Evolutionary conservation across 2,113 vertebrate genomes (phyloP).

Genomic region (Stigmatopora argus): DNA sequence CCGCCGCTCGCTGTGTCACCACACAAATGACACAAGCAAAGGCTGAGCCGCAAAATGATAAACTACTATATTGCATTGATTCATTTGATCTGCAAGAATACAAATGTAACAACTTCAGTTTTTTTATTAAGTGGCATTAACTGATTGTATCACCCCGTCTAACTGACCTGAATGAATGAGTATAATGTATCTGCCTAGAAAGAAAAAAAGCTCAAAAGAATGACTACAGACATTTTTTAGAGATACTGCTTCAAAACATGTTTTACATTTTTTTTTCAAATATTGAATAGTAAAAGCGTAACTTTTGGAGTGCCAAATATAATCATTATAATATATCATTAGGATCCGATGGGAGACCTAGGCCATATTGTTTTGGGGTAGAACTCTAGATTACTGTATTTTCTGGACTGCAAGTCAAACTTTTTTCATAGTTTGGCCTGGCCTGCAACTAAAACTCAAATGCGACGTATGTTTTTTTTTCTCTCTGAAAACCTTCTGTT

Average conservation of each 20-base stretch:
- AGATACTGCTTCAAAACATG: too few species aligned
- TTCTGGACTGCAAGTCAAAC: too few species aligned
- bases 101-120: neutral
- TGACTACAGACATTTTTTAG: too few species aligned
- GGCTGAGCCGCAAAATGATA: constrained; percentile 9
- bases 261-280: too few species aligned
- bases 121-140: neutral
- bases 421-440: too few species aligned
- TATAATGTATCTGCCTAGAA: neutral
- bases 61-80: neutral
- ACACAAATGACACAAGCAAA: neutral
- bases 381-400: neutral
- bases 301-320: neutral
- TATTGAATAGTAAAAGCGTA: too few species aligned
- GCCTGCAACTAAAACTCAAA: too few species aligned
- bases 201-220: neutral
- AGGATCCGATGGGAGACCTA: neutral
- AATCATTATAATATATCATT: neutral
- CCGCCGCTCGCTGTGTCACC: constrained; percentile 5
- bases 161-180: too few species aligned
- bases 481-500: too few species aligned
- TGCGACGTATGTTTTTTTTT: too few species aligned
- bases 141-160: neutral
- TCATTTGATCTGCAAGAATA: neutral
- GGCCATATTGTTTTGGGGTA: neutral